phyloP scores from a whole-genome alignment of 2,113 vertebrate genomes.

The Mus pahari region DNA sequence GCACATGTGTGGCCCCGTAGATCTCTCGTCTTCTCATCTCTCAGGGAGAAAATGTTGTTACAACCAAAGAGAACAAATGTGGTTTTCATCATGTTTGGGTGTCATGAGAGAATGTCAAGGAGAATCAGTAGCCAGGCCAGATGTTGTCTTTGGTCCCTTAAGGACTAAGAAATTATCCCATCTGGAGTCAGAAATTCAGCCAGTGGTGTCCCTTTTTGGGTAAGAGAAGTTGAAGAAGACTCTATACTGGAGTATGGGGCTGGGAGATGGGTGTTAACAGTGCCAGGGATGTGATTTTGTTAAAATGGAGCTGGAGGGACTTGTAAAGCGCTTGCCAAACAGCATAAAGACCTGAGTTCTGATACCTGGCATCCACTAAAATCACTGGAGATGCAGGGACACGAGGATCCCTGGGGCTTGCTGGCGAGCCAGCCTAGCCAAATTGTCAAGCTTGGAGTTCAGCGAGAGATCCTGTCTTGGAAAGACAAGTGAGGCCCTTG shows the following conservation, averaged over 20 bases:
- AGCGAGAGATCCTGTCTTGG: not conserved
- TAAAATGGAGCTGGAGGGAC: not conserved
- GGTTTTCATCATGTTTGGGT: slow-evolving; percentile 85
- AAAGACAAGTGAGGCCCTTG: not conserved
- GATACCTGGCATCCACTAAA: not conserved
- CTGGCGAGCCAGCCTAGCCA: not conserved
- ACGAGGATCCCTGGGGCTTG: not conserved
- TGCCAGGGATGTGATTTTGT: not conserved
- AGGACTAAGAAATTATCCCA: slow-evolving; percentile 81
- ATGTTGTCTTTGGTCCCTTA: slow-evolving; percentile 80
- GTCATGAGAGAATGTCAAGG: slow-evolving; percentile 82
- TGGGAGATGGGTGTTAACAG: not conserved
- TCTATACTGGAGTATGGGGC: not conserved
- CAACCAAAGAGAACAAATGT: slow-evolving; percentile 81
- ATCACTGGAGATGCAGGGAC: not conserved
- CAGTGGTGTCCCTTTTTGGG: not conserved
- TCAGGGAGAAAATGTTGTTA: not conserved
- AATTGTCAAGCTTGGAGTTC: not conserved
- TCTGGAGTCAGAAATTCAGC: slow-evolving; percentile 57
- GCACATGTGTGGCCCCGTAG: not conserved
- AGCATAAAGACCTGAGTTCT: not conserved
- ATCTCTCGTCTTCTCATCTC: not conserved
- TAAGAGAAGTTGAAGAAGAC: not conserved
- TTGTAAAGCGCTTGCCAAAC: not conserved
- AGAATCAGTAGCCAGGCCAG: slow-evolving; percentile 86